phyloP scores from a whole-genome alignment of 1,140 invertebrate genomes.

The Orussus abietinus region DNA sequence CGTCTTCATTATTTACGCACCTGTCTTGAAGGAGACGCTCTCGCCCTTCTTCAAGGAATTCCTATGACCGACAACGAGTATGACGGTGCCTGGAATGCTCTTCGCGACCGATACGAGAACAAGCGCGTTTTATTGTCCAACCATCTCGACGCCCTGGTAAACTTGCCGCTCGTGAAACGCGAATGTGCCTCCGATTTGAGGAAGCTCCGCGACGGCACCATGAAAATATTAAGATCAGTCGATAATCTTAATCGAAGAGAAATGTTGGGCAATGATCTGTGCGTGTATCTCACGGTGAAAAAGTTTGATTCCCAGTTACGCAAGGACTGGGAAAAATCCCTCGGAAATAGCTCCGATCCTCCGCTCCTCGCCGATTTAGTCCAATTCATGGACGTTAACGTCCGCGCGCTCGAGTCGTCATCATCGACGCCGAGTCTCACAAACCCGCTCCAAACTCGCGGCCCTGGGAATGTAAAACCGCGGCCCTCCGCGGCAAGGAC shows the following conservation, averaged over 20 bases:
- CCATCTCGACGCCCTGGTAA: no score
- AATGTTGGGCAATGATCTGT: background rate
- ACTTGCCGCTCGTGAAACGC: background rate
- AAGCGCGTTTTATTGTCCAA: no score
- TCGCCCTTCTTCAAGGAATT: background rate
- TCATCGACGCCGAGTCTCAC: no score
- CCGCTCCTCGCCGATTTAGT: no score
- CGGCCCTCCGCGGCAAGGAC: no score
- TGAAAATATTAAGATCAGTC: constrained; percentile 9
- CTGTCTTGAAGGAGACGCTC: constrained; percentile 4
- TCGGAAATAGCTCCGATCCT: no score
- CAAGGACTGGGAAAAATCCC: no score
- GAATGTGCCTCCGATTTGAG: background rate
- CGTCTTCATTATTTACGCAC: constrained; percentile 1
- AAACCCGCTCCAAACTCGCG: no score
- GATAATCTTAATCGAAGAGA: constrained; percentile 1
- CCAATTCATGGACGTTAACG: no score
- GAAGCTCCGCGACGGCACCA: background rate
- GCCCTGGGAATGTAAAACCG: no score
- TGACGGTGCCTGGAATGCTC: background rate
- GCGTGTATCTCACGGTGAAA: background rate
- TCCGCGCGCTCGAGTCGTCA: no score
- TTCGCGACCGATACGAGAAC: constrained; percentile 2
- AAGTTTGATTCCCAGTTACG: no score
- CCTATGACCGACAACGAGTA: constrained; percentile 2